Percentiles rank a stretch among this genome's conserved stretches.
phyloP scores from a whole-genome alignment of 2,113 vertebrate genomes.

The Edolisoma coerulescens region DNA sequence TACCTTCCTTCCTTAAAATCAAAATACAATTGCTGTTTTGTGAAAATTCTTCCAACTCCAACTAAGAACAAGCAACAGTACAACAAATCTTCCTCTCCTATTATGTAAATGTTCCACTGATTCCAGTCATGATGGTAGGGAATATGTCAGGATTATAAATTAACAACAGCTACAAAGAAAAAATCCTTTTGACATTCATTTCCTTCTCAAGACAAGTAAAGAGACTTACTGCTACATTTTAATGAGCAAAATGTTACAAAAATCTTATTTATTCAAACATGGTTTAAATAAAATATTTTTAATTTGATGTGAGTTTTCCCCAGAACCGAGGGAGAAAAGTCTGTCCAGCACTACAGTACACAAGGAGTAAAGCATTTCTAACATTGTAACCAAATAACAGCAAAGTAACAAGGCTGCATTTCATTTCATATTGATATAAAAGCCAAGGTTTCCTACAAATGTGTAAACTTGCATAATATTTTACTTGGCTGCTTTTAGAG shows the following conservation, averaged over 20 bases:
- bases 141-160: not conserved
- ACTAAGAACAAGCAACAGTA: not conserved
- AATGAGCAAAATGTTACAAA: constrained; percentile 7
- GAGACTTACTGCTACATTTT: not conserved
- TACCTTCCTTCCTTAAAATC: not conserved
- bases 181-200: not conserved
- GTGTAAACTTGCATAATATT: not conserved
- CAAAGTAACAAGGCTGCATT: not conserved
- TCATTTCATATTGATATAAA: not conserved
- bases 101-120: constrained; percentile 2
- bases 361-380: not conserved
- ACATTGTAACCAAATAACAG: not conserved
- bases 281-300: not conserved
- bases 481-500: not conserved
- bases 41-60: not conserved
- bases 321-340: not conserved
- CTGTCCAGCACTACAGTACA: not conserved
- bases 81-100: not conserved
- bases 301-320: not conserved
- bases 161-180: not conserved
- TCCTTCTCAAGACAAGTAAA: not conserved
- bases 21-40: not conserved
- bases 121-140: not conserved
- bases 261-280: not conserved
- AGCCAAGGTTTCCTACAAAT: not conserved